Evolutionary conservation across 1,140 invertebrate species (phyloP), one percentile per base, ranked within the genome.

Genomic region (Ephestia elutella): DNA sequence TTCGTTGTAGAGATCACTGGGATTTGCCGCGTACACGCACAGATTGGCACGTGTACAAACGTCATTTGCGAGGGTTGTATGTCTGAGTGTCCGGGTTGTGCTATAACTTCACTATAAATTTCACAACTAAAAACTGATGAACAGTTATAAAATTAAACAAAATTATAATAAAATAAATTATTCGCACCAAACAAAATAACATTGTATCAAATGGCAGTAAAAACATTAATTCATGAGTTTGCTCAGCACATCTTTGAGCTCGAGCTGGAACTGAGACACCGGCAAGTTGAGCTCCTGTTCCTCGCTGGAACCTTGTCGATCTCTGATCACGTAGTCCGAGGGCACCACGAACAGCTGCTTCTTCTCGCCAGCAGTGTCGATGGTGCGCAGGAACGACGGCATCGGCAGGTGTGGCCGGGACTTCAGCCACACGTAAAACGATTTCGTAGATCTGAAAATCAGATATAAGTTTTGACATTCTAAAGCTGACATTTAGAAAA

Each of bases 351-450:
- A 87, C 0, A 70, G 62, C 19, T 75, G 75, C 49, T 87, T 87
- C 65, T 82, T 87, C 5, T 82, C 80, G 0, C 64, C 76, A 0
- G 70, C 48, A 5, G 58, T 53, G 21, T 73, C 66, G 0, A 81
- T 38, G 0, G 65, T 49, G 28, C 71, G 73, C 15, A 90, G 58
- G 62, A 71, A 89, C 0, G 74, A 73, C 9, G 89, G 89, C 78
- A 86, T 85, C 4, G 78, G 73, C 48, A 89, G 57, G 25, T 88
- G 65, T 0, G 86, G 82, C 20, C 78, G 74, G 21, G 81, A 71
- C 50, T 75, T 60, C 9, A 90, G 66, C 86, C 87, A 90, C 13
- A 73, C 57, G 30, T 85, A 82, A 77, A 88, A 90, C 0, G 78
- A 73, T 63, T 89, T 89, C 5, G 88, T 89, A 21, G 89, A 86